Conservation (phyloP, 2,888 invertebrate species). For the Blomia tropicalis region DNA sequence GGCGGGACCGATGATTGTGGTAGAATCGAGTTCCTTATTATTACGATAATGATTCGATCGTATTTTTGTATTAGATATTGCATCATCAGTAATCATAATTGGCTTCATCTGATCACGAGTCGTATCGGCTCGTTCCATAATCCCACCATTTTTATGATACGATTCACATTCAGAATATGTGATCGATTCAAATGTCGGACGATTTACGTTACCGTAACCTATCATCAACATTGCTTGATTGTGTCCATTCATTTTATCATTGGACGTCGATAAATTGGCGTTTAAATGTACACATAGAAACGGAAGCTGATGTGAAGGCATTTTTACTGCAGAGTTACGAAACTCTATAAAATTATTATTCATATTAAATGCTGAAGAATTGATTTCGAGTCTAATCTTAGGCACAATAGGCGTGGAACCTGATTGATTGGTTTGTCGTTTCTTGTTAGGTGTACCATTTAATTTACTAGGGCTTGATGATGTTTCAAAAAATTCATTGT, state of each 20-base stretch:
- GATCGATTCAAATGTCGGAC: conserved; percentile 13
- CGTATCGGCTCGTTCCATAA: not conserved
- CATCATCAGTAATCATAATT: not conserved
- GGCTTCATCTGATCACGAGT: no score
- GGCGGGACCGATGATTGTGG: conserved; percentile 20
- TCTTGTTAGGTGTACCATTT: conserved; percentile 42
- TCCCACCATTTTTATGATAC: not conserved
- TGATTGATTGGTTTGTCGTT: conserved; percentile 46
- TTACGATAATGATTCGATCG: not conserved
- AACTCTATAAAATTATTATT: no score
- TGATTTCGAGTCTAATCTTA: conserved; percentile 5
- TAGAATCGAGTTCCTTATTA: not conserved
- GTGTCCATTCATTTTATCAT: not conserved
- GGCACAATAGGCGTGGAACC: not conserved
- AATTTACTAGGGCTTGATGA: no score
- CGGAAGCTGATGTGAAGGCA: not conserved
- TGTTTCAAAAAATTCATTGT: not conserved
- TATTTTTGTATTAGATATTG: not conserved
- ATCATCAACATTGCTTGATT: not conserved
- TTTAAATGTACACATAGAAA: not conserved
- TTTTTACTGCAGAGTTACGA: no score
- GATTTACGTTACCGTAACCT: not conserved
- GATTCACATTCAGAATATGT: conserved; percentile 9
- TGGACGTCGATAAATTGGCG: not conserved
- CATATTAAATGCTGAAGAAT: no score